Percentiles rank a stretch among this genome's conserved stretches.
Conservation (phyloP, 2,888 invertebrate species). For the Pelosia muscerda region DNA sequence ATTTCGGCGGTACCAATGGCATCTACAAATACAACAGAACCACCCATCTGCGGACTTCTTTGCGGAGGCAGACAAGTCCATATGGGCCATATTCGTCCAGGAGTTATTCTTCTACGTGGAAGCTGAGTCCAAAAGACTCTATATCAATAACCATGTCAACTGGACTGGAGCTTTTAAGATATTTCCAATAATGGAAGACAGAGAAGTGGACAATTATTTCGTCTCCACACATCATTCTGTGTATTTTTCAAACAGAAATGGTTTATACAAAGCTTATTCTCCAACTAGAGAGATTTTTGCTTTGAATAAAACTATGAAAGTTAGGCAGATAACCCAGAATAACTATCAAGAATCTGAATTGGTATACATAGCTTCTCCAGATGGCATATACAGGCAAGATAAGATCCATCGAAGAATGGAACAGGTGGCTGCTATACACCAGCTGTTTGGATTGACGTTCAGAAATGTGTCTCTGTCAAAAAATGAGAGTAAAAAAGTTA, state of each 20-base stretch:
- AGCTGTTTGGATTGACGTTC: not conserved
- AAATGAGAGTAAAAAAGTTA: not conserved
- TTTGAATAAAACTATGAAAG: not conserved
- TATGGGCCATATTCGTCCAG: slow-evolving; percentile 1
- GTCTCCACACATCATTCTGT: not conserved
- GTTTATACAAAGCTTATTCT: slow-evolving; percentile 3
- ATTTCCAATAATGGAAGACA: not conserved
- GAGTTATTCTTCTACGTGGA: not conserved
- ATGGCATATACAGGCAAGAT: slow-evolving; percentile 8
- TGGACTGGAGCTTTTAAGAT: not conserved
- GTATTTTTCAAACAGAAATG: slow-evolving; percentile 9
- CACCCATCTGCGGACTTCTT: not conserved
- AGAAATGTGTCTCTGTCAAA: not conserved
- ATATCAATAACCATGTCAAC: not conserved
- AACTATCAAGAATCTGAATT: rapidly evolving
- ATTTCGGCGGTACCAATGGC: slow-evolving; percentile 4
- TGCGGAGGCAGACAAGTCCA: not conserved
- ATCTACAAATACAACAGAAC: not conserved
- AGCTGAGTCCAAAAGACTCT: not conserved
- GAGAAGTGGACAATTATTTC: not conserved
- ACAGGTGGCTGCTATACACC: not conserved
- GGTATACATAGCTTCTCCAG: not conserved
- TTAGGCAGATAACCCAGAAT: slow-evolving; percentile 6
- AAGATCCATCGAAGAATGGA: not conserved
- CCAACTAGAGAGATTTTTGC: not conserved